These are phyloP conservation scores for Drosophila meridiana DNA, from an alignment of 2,888 invertebrate genomes.

Conservation along the genomic window DNA sequence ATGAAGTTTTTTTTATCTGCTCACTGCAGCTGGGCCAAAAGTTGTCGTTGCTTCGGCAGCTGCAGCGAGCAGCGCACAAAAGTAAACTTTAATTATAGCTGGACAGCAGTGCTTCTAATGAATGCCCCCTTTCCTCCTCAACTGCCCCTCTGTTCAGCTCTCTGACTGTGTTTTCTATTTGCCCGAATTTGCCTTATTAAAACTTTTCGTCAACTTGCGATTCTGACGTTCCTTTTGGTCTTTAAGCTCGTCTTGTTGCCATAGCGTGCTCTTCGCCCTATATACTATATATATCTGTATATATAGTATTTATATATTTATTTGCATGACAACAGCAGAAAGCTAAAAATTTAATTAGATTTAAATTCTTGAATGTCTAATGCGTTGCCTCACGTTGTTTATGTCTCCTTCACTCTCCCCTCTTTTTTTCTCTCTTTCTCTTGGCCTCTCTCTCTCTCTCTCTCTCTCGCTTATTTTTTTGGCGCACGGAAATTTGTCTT, in stretches of 20 bases:
- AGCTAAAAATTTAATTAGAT: conserved; percentile 81
- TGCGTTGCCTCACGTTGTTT: conserved; percentile 47
- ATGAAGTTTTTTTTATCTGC: conserved; percentile 70
- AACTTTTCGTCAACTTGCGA: conserved; percentile 77
- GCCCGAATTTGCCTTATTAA: conserved; percentile 74
- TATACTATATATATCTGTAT: conserved; percentile 40
- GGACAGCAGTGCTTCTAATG: conserved; percentile 68
- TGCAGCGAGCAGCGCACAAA: conserved; percentile 71
- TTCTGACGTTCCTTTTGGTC: conserved; percentile 53
- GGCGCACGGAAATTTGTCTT: conserved; percentile 70
- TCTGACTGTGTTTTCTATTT: conserved; percentile 62
- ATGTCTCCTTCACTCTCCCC: neutral
- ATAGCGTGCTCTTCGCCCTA: conserved; percentile 42
- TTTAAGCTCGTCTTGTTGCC: conserved; percentile 71
- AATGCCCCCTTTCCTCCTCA: conserved; percentile 37
- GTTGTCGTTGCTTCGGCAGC: conserved; percentile 48
- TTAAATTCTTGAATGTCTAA: conserved; percentile 80
- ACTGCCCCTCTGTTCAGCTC: neutral
- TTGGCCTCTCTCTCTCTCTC: conserved; percentile 1
- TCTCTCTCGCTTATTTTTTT: conserved; percentile 16
- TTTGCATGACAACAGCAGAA: conserved; percentile 71
- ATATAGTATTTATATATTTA: conserved; percentile 54
- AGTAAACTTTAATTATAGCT: conserved; percentile 80
- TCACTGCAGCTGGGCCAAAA: conserved; percentile 61
- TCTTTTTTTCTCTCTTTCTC: neutral